A percentile compares a stretch with the other conserved stretches of the same genome.
These are phyloP conservation scores for Karalla daura DNA, from an alignment of 2,797 vertebrate genomes.

Conservation along the genomic window DNA sequence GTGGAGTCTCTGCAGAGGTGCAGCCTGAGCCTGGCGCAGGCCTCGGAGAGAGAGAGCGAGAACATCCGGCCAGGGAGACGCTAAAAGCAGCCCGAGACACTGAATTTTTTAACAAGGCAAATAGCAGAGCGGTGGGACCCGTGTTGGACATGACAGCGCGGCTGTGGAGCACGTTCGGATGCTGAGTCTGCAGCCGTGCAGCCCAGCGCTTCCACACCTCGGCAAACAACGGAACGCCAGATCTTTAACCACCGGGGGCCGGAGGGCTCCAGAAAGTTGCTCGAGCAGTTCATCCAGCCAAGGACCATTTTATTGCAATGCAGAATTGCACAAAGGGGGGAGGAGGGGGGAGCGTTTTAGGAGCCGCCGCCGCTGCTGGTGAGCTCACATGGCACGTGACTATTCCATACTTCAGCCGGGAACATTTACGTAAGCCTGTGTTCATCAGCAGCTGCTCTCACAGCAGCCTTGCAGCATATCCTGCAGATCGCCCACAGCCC, in stretches of 20 bases:
- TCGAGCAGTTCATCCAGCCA: too few species aligned
- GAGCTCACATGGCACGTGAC: background rate
- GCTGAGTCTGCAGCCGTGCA: background rate
- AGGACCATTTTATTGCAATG: too few species aligned
- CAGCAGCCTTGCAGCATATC: background rate
- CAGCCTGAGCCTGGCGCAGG: too few species aligned
- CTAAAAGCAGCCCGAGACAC: slow-evolving; percentile 32
- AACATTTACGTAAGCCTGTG: background rate
- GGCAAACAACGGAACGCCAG: slow-evolving; percentile 2
- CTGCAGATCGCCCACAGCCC: background rate
- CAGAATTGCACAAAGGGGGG: too few species aligned
- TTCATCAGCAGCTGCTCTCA: background rate
- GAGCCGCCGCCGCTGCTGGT: background rate
- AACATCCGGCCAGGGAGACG: background rate
- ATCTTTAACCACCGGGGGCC: slow-evolving; percentile 9
- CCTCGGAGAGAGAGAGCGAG: slow-evolving; percentile 6
- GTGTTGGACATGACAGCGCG: slow-evolving; percentile 30
- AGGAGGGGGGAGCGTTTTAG: background rate
- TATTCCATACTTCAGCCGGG: background rate
- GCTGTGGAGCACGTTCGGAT: slow-evolving; percentile 1
- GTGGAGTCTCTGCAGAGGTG: too few species aligned
- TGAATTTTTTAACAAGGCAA: slow-evolving; percentile 64
- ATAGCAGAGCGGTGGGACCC: slow-evolving; percentile 23
- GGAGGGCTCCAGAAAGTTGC: background rate
- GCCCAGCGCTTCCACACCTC: background rate